phyloP scores from a whole-genome alignment of 2,797 vertebrate genomes.

The Trichosurus vulpecula region DNA sequence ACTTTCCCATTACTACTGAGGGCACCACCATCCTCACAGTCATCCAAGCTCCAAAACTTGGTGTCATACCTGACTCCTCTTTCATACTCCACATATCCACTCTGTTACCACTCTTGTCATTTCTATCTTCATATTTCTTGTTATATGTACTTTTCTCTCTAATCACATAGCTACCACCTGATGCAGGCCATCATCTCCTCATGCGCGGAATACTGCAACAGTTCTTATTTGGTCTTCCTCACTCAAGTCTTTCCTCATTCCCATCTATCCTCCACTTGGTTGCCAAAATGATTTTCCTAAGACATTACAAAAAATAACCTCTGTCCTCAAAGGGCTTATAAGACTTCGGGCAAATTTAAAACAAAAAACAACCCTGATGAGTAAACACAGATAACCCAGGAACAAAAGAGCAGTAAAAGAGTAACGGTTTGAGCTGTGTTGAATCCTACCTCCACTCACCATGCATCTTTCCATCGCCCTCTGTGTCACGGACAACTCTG shows the following conservation, averaged over 20 bases:
- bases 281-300: neutral
- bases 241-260: neutral
- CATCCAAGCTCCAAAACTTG: neutral
- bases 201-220: no score
- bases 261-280: neutral
- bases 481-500: neutral
- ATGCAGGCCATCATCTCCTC: neutral
- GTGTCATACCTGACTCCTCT: neutral
- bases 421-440: neutral
- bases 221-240: no score
- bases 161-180: neutral
- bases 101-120: neutral
- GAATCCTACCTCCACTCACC: neutral
- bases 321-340: neutral
- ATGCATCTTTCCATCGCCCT: neutral
- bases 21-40: neutral
- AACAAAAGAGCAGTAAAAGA: neutral
- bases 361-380: neutral
- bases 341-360: neutral
- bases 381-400: neutral
- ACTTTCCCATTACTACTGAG: neutral
- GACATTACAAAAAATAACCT: neutral
- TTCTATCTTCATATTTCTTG: neutral
- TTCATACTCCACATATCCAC: neutral
- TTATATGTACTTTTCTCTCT: neutral